These are phyloP conservation scores for Stenodema calcarata DNA, from an alignment of 2,888 invertebrate genomes.

Conservation along the genomic window DNA sequence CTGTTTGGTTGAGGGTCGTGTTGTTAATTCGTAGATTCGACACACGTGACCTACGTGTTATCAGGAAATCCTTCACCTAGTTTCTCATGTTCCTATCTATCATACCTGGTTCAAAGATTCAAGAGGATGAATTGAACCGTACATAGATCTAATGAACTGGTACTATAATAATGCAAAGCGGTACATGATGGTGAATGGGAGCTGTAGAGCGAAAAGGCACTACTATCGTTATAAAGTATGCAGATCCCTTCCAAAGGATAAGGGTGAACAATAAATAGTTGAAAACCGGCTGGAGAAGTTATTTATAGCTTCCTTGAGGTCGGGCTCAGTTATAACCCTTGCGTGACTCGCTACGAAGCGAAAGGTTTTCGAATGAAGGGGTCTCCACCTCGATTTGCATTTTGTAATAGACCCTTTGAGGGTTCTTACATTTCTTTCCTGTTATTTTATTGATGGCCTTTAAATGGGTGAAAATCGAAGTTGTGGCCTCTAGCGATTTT, in stretches of 20 bases:
- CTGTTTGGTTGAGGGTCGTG: too few species aligned
- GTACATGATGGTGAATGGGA: neutral
- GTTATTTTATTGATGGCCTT: neutral
- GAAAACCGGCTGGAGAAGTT: slow-evolving; percentile 17
- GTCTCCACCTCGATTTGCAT: neutral
- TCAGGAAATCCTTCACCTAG: too few species aligned
- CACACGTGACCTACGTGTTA: too few species aligned
- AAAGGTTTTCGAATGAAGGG: neutral
- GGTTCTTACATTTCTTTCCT: neutral
- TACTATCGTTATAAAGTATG: slow-evolving; percentile 10
- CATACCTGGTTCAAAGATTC: too few species aligned
- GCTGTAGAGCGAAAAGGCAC: neutral
- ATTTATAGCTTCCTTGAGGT: slow-evolving; percentile 16
- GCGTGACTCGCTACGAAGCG: neutral
- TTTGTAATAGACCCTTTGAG: neutral
- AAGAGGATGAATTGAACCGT: too few species aligned
- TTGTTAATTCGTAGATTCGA: too few species aligned
- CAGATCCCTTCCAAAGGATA: neutral
- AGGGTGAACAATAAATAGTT: slow-evolving; percentile 26
- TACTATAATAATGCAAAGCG: neutral
- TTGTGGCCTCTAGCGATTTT: too few species aligned
- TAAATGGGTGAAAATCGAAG: too few species aligned
- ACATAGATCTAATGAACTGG: neutral
- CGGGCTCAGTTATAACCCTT: neutral
- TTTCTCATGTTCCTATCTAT: too few species aligned